A percentile compares a stretch with the other conserved stretches of the same genome.
Evolutionary conservation across 2,113 vertebrate genomes (phyloP).

Genomic region (Ophthalmolycus amberensis): DNA sequence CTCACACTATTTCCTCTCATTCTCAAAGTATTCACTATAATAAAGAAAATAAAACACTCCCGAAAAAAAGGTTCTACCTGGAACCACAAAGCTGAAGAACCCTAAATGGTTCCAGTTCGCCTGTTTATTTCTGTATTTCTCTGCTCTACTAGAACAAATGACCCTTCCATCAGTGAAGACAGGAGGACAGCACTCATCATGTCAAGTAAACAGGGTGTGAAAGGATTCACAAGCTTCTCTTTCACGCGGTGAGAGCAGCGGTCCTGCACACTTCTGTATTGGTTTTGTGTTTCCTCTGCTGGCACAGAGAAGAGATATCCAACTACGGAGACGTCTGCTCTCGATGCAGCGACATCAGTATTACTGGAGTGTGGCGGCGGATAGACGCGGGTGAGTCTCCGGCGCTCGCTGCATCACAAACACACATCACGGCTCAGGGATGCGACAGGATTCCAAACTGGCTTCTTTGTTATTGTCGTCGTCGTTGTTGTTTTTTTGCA

Average conservation of each 20-base stretch:
- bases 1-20: too few relatives aligned
- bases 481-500: background rate
- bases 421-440: conserved; percentile 6
- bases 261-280: background rate
- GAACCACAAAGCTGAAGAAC: too few relatives aligned
- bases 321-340: conserved; percentile 45
- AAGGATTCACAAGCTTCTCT: conserved; percentile 21
- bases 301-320: conserved; percentile 34
- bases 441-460: background rate
- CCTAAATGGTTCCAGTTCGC: too few relatives aligned
- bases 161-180: background rate
- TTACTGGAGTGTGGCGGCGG: conserved; percentile 31
- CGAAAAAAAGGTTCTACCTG: too few relatives aligned
- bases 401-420: conserved; percentile 41
- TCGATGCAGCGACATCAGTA: conserved; percentile 49
- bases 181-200: background rate
- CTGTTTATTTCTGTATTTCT: too few relatives aligned
- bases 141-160: background rate
- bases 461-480: too few relatives aligned
- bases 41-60: too few relatives aligned
- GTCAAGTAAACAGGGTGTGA: conserved; percentile 10
- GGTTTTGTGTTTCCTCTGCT: conserved; percentile 24
- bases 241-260: conserved; percentile 1
- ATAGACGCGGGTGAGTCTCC: conserved; percentile 37
- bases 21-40: too few relatives aligned